Conservation (phyloP, 2,888 invertebrate genomes). For the Lysandra bellargus region DNA sequence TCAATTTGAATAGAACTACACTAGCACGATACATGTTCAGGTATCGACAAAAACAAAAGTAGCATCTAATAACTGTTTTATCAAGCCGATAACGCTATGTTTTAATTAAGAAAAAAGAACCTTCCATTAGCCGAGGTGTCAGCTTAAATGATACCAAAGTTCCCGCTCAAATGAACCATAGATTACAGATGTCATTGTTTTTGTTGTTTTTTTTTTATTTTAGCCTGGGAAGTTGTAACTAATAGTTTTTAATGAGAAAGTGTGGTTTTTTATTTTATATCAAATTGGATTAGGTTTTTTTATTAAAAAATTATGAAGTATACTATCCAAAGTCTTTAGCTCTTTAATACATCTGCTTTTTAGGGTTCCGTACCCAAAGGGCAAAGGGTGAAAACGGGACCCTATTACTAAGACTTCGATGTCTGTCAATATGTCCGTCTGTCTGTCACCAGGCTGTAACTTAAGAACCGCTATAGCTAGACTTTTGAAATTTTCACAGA, state of each 20-base stretch:
- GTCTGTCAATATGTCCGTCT: no score
- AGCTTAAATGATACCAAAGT: conserved; percentile 48
- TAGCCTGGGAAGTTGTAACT: not conserved
- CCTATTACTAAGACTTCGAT: no score
- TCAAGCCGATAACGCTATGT: conserved; percentile 30
- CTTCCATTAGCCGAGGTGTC: conserved; percentile 51
- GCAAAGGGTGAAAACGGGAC: no score
- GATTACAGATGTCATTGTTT: conserved; percentile 36
- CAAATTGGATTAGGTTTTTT: no score
- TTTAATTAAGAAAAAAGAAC: conserved; percentile 42
- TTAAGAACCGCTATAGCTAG: no score
- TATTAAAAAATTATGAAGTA: no score
- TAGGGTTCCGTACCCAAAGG: no score
- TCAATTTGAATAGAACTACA: not conserved
- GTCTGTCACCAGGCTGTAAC: no score
- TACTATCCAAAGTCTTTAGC: no score
- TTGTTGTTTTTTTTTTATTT: conserved; percentile 23
- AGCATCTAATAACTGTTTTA: conserved; percentile 24
- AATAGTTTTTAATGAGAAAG: not conserved
- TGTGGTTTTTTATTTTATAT: no score
- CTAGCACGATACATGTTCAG: not conserved
- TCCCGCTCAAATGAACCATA: conserved; percentile 23
- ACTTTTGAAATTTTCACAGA: no score
- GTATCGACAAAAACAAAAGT: not conserved
- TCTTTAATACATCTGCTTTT: no score